Base-by-base conservation (phyloP, 2,113 vertebrate genomes). In the Alaudala cheleensis region DNA sequence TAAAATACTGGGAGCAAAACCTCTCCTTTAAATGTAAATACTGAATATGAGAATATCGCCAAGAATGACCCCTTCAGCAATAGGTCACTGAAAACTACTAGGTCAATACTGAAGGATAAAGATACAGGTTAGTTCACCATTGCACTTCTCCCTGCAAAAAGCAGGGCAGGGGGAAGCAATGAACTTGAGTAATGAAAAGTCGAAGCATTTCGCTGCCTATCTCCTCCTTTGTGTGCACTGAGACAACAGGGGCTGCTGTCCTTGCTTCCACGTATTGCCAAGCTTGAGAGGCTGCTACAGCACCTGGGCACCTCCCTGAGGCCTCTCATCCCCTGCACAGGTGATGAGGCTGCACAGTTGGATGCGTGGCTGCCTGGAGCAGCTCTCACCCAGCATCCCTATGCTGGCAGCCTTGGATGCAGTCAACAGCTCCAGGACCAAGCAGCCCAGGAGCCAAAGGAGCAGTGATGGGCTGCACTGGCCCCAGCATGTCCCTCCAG, bases 261-360 rank as follows among this genome's bases (percentile, higher is more conserved):
- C 40, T 67, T n/a, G 31, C 23, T 62, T 18, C 51, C 62, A 60
- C 1, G 3, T 1, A 2, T 1, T 0, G 34, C 3, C 0, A 22
- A 78, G 50, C 50, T 17, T 37, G 28, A 69, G 40, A 67, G 44
- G 29, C 20, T 85, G 7, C 11, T 31, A 26, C 8, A 72, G 67
- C 66, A 67, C 49, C 72, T 28, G 19, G 21, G 11, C 77, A 76
- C 22, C 53, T 86, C 53, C 61, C 42, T 5, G 57, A 82, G 62
- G 42, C 57, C 71, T 61, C 64, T 23, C 50, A 11, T 6, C 18
- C n/a, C 14, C 40, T 0, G 0, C n/a, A 33, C 44, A 54, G 37
- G 39, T 6, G 62, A 49, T 1, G 3, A 47, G 39, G 39, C 47
- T 9, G 6, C 49, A 34, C 49, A 86, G 73, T 21, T 78, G 64